phyloP scores from a whole-genome alignment of 2,888 invertebrate species.

The Bursaphelenchus okinawaensis region DNA sequence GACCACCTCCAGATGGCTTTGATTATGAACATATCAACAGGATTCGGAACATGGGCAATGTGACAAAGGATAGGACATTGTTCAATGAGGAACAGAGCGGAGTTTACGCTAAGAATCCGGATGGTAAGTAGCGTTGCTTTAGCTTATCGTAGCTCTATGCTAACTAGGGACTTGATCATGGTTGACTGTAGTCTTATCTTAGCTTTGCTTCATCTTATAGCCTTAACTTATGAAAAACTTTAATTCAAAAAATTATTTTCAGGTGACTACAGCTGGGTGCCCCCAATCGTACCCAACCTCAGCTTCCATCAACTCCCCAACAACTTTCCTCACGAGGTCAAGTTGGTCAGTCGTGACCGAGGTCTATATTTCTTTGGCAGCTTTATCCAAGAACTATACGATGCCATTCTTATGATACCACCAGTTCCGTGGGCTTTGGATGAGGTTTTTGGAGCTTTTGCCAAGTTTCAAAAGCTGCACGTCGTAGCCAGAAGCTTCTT shows the following conservation, averaged over 20 bases:
- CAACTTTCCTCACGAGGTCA: background rate
- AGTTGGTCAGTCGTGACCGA: background rate
- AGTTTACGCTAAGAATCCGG: background rate
- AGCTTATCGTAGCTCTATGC: too few relatives aligned
- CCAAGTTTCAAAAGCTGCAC: background rate
- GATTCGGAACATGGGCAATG: background rate
- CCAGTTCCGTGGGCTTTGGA: background rate
- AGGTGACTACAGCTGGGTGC: background rate
- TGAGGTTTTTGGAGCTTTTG: background rate
- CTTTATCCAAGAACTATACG: background rate
- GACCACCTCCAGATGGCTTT: background rate
- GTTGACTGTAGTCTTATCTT: too few relatives aligned
- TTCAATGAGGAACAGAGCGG: background rate
- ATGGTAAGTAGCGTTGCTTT: background rate
- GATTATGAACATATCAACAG: background rate
- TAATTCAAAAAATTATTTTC: background rate
- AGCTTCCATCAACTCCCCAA: background rate
- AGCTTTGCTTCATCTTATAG: too few relatives aligned
- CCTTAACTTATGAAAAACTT: too few relatives aligned
- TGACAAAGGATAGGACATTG: background rate
- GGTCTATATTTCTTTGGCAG: background rate
- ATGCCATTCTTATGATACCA: background rate
- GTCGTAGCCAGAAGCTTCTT: background rate
- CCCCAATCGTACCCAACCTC: background rate
- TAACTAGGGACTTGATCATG: too few relatives aligned